These are phyloP conservation scores for Agelaius phoeniceus DNA, from an alignment of 2,113 vertebrate species.

Conservation along the genomic window DNA sequence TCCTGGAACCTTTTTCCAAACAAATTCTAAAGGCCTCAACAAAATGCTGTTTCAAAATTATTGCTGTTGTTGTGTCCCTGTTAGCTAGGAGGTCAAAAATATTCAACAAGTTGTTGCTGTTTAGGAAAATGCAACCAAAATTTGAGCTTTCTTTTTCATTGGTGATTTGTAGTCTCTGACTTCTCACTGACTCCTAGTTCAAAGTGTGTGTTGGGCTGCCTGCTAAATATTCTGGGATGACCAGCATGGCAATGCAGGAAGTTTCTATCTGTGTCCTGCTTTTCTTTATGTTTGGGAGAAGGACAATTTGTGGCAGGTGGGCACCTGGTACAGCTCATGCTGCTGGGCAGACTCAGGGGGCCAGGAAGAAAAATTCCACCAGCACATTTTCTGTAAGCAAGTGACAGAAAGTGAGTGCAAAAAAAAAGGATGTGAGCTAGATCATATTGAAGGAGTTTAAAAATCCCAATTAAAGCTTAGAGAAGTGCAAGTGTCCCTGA, in stretches of 20 bases:
- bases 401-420: neutral
- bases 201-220: neutral
- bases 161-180: neutral
- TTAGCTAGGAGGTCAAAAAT: neutral
- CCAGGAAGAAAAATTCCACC: neutral
- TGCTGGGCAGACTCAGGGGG: too few relatives aligned
- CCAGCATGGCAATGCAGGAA: neutral
- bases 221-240: neutral
- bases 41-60: neutral
- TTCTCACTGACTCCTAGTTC: neutral
- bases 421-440: neutral
- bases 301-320: neutral
- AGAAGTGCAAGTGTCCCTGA: neutral
- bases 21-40: neutral
- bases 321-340: neutral
- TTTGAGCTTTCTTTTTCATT: neutral
- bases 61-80: neutral
- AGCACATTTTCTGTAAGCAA: fast-evolving
- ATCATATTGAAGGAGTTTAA: neutral
- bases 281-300: neutral
- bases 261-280: neutral
- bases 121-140: neutral
- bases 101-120: neutral
- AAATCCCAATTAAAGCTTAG: neutral
- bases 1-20: neutral